A percentile compares a stretch with the other conserved stretches of the same genome.
Evolutionary conservation across 1,140 invertebrate genomes (phyloP).

Genomic region (Scylla paramamosain): DNA sequence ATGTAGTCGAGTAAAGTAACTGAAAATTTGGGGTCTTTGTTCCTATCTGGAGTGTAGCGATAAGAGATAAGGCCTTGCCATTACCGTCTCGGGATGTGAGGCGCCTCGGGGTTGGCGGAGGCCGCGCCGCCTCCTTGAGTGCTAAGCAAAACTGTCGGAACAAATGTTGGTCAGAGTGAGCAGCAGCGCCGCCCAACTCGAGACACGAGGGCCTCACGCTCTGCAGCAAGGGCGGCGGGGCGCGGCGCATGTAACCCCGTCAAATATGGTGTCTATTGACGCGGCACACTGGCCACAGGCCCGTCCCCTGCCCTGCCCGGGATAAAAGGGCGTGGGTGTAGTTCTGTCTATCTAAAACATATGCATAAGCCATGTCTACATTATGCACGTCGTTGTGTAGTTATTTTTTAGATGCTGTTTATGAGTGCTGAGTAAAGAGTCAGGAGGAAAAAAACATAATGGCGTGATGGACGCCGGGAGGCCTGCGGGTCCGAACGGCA

Average conservation of each 20-base stretch:
- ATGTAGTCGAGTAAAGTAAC: not conserved
- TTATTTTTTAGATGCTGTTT: not conserved
- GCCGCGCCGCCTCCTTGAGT: not conserved
- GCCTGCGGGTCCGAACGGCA: too few species aligned
- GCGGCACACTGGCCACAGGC: not conserved
- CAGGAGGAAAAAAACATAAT: too few species aligned
- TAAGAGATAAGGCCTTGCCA: not conserved
- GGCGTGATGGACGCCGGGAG: too few species aligned
- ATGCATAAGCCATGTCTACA: not conserved
- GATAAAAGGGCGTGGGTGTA: not conserved
- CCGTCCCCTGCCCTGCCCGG: not conserved
- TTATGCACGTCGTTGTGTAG: not conserved
- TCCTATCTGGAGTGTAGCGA: not conserved
- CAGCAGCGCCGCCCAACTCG: not conserved
- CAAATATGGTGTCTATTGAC: not conserved
- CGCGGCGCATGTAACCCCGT: too few species aligned
- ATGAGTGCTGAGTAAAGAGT: not conserved
- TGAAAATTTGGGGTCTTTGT: not conserved
- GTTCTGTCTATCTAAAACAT: not conserved
- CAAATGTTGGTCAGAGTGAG: not conserved
- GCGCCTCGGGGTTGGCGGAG: not conserved
- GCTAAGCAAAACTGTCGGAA: not conserved
- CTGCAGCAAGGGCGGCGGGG: too few species aligned
- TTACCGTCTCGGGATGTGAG: not conserved
- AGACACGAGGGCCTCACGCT: too few species aligned